A percentile compares a stretch with the other conserved stretches of the same genome.
Conservation (phyloP, 2,797 vertebrate species). For the Chloroceryle amazona region DNA sequence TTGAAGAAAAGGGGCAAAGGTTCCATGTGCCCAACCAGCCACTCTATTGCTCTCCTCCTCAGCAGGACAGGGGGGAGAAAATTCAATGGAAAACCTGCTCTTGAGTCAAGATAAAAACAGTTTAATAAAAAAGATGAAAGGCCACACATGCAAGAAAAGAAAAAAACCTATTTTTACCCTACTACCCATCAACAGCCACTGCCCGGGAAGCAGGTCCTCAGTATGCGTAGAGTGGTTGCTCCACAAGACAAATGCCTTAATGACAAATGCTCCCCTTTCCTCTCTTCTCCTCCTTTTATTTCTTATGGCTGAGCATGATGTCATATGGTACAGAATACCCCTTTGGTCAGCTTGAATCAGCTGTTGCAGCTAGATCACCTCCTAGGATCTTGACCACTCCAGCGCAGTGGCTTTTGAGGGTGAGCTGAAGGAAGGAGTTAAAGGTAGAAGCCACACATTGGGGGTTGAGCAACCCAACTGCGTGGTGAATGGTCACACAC, state of each 20-base stretch:
- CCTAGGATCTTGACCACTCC: fast-evolving
- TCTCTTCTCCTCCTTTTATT: background rate
- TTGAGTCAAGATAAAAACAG: background rate
- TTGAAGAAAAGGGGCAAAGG: background rate
- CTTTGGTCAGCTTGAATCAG: background rate
- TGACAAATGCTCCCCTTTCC: fast-evolving
- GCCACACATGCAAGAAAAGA: background rate
- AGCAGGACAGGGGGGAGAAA: background rate
- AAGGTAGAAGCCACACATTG: background rate
- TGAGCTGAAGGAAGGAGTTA: background rate
- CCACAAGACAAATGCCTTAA: background rate
- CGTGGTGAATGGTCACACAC: background rate
- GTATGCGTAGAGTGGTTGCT: background rate
- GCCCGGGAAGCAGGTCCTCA: background rate
- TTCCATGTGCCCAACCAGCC: fast-evolving
- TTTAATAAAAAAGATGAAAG: background rate
- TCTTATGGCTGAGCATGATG: background rate
- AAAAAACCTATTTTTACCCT: background rate
- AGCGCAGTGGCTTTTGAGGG: background rate
- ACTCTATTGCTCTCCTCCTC: background rate
- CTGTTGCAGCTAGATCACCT: background rate
- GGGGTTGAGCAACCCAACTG: background rate
- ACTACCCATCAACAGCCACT: background rate
- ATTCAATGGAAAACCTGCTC: background rate
- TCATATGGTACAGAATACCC: background rate